Base-by-base conservation (phyloP, 2,113 vertebrate genomes). In the Chloebia gouldiae region DNA sequence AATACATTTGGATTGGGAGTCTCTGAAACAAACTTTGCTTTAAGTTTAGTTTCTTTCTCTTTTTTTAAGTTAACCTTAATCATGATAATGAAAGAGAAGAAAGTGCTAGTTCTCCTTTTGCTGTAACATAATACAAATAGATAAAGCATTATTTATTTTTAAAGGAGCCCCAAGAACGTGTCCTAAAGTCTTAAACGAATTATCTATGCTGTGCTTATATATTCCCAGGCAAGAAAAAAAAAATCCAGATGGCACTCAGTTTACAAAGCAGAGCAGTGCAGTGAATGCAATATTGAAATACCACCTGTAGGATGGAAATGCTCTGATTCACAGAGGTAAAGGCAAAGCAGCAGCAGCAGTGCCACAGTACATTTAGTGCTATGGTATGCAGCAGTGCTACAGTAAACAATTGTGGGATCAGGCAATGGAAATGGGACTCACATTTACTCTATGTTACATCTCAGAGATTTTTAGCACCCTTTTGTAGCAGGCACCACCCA, bases 181-280 rank as follows among this genome's bases (percentile, higher is more conserved):
- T 91, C 17, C 37, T 77, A 8, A 68, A 61, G 30, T 73, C 78
- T 87, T 93, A 54, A 94, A 64, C 47, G 83, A 85, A 94, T 86
- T 88, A 94, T 78, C 56, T 81, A 37, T 0, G 0, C 56, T 53
- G 27, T 65, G 88, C 37, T 91, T 51, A 80, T 68, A 95, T 59
- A 86, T 49, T 86, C 56, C 47, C 39, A 83, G 51, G 47, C 60
- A 92, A 80, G 56, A 56, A 91, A 92, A 54, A 86, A 64, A 53
- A n/a, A 53, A 73, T 88, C 64, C 95, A 96, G 90, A 90, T 86
- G 76, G 92, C 79, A 81, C 39, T 70, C 47, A 60, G 44, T 78
- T 77, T 56, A 77, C 81, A 73, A 77, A 27, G 64, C 86, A 88
- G 60, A 88, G 25, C 39, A 69, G 33, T n/a, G 51, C 33, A 79